phyloP scores from a whole-genome alignment of 2,888 invertebrate species.

The Dioctria linearis region DNA sequence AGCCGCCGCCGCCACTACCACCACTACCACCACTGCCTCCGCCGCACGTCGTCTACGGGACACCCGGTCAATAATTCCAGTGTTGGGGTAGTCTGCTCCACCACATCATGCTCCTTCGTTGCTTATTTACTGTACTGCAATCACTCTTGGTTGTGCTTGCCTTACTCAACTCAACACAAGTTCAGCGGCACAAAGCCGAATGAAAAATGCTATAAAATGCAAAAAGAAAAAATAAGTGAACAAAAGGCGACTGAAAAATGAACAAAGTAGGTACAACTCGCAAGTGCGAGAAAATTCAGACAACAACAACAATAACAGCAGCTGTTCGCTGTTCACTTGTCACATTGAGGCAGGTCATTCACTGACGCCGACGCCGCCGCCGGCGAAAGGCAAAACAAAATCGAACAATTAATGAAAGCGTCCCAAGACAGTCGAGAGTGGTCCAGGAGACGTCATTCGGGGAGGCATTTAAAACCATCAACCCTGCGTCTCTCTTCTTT shows the following conservation, averaged over 20 bases:
- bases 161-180: background rate
- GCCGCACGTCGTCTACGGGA: background rate
- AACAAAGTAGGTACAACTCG: background rate
- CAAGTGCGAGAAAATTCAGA: slow-evolving; percentile 44
- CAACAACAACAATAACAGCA: slow-evolving; percentile 18
- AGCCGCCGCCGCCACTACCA: background rate
- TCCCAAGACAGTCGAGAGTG: background rate
- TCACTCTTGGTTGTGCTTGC: background rate
- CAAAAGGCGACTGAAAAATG: slow-evolving; percentile 14
- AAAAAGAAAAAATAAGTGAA: slow-evolving; percentile 5
- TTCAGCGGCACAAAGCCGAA: slow-evolving; percentile 21
- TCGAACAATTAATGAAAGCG: slow-evolving; percentile 4
- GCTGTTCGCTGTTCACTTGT: slow-evolving; percentile 41
- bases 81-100: slow-evolving; percentile 34
- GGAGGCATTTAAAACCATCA: background rate
- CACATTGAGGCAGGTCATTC: slow-evolving; percentile 50
- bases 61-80: slow-evolving; percentile 12
- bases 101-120: background rate
- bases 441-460: background rate
- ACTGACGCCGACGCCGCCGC: slow-evolving; percentile 10
- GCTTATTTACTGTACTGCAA: slow-evolving; percentile 6
- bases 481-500: background rate
- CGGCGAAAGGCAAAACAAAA: slow-evolving; percentile 23
- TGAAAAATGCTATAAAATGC: slow-evolving; percentile 19
- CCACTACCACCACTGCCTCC: too few relatives aligned